These are phyloP conservation scores for Anas platyrhynchos DNA, from an alignment of 2,113 vertebrate species.

Conservation along the genomic window DNA sequence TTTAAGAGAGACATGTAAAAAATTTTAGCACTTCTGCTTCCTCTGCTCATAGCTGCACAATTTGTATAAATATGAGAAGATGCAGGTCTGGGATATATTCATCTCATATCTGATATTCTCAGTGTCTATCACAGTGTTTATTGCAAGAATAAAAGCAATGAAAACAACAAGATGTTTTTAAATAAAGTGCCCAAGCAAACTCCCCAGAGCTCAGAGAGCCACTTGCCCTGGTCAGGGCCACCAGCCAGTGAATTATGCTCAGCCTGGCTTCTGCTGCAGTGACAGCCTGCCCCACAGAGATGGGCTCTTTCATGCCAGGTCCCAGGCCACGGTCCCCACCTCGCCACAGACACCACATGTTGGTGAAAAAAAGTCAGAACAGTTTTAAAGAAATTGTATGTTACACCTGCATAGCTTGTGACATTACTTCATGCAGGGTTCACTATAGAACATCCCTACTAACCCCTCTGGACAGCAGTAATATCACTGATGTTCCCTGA, in stretches of 20 bases:
- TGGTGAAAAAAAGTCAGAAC: accelerated
- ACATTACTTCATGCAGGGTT: not conserved
- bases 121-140: not conserved
- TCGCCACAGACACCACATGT: accelerated
- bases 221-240: too few relatives aligned
- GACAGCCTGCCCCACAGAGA: accelerated
- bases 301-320: not conserved
- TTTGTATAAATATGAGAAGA: not conserved
- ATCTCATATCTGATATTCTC: not conserved
- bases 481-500: not conserved
- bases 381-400: not conserved
- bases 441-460: not conserved
- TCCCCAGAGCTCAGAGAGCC: accelerated
- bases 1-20: not conserved
- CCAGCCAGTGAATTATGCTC: too few relatives aligned
- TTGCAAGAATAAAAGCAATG: not conserved
- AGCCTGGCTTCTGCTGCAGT: not conserved
- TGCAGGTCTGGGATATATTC: not conserved
- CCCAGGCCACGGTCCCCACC: not conserved
- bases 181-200: not conserved
- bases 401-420: not conserved
- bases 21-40: not conserved
- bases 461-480: not conserved
- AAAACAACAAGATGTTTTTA: not conserved
- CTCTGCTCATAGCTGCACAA: not conserved